Evolutionary conservation across 2,888 invertebrate species (phyloP), one percentile per base, ranked within the genome.

Genomic region (Chloroclysta siterata): DNA sequence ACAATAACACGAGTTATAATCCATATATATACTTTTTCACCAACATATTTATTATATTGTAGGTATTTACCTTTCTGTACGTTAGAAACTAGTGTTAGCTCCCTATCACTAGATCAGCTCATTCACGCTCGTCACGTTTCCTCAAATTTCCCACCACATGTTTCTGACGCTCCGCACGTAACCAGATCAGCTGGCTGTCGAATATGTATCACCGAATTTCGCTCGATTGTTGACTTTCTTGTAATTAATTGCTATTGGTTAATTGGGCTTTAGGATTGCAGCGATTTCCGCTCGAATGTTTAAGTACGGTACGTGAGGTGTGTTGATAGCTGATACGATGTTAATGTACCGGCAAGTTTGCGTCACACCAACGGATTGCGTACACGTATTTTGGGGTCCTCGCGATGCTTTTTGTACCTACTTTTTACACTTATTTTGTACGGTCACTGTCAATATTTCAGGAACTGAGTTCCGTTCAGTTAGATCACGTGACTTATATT

Each of bases 141-240:
- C 29, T 15, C 60, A 60, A 69, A 65, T 75, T 83, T 84, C 83
- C 77, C 83, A 83, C 78, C 78, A 76, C 73, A 74, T 59, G 63
- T 68, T 77, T 78, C 65, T 66, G 74, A 82, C 68, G 55, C 84
- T 17, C 29, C 63, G 76, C 89, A 89, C 89, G 89, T 89, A 87
- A 81, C 69, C 81, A 80, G 84, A 84, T 78, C 82, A 81, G 61
- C 67, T 72, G 22, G 72, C 72, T 68, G 53, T 61, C 63, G 80
- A 77, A 82, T 83, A 71, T 77, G 75, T 81, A 84, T 84, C 77
- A 75, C 80, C 80, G 76, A 70, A 81, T 79, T 85, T 83, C 75
- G 74, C 70, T 77, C 85, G 85, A 85, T 84, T 87, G 81, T 83
- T 81, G 81, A 78, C 83, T 85, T 84, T 84, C 78, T 75, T 72